phyloP scores from a whole-genome alignment of 1,140 invertebrate species.

The Hetaerina americana region DNA sequence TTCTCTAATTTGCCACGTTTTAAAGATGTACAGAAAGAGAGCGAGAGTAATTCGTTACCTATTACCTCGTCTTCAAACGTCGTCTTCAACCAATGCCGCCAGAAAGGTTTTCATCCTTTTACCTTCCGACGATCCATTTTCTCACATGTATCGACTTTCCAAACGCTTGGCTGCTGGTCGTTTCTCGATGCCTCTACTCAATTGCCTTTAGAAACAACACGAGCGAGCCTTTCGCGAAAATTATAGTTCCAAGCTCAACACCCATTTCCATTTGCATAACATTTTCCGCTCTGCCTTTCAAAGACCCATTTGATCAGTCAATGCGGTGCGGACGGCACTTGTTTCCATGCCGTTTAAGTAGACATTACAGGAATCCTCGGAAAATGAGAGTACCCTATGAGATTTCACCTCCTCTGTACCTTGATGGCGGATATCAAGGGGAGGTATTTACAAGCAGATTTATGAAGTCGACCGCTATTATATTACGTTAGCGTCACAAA shows the following conservation, averaged over 20 bases:
- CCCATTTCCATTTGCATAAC: background rate
- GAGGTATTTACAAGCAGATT: too few relatives aligned
- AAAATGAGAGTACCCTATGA: background rate
- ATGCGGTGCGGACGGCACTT: background rate
- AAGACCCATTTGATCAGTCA: background rate
- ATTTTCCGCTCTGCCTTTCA: background rate
- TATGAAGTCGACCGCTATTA: too few relatives aligned
- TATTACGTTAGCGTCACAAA: too few relatives aligned
- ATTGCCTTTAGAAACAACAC: background rate
- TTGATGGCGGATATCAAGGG: too few relatives aligned
- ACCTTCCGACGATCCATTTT: background rate
- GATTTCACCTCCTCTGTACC: background rate
- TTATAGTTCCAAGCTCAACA: background rate
- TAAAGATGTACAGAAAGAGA: too few relatives aligned
- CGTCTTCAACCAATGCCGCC: too few relatives aligned
- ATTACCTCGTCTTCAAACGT: too few relatives aligned
- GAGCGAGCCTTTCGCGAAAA: background rate
- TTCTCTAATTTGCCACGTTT: too few relatives aligned
- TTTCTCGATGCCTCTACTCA: background rate
- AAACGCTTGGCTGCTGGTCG: background rate
- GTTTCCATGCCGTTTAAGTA: background rate
- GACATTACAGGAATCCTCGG: background rate
- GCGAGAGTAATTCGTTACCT: too few relatives aligned
- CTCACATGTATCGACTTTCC: background rate
- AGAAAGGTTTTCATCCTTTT: too few relatives aligned